Base-by-base conservation (phyloP, 2,797 vertebrate genomes). In the Carduelis carduelis region DNA sequence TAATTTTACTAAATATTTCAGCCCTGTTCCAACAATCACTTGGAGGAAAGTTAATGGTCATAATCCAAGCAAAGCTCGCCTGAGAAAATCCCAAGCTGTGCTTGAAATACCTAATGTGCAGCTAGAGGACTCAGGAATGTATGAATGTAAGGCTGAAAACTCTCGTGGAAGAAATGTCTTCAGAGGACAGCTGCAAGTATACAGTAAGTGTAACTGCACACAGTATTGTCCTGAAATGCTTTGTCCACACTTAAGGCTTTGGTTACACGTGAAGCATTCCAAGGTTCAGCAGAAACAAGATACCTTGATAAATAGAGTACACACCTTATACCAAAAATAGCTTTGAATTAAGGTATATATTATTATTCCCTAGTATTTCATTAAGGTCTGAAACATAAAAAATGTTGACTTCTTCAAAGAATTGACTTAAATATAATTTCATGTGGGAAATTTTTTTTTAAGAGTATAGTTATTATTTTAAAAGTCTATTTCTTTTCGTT, bases 11-110 rank as follows among this genome's bases (percentile, higher is more conserved):
- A 80, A 95, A 85, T 95, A 35, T 96, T 96, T 75, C 97, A 99
- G 99, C 95, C 99, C 99, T 8, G 99, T 99, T 96, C 99, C 99
- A 86, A 99, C 99, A 47, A 99, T 99, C 96, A 99, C 99, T 22
- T 99, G 99, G 99, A 98, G 98, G 95, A 99, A 99, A 98, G 98
- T 99, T 96, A 99, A 98, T 63, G 99, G 99, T 24, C 99, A 99
- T 95, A 99, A 99, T 84, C 99, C 99, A 32, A 99, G 99, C 95
- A 99, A 99, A 96, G 98, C 99, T 4, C 98, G 99, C 52, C 98
- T 99, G 56, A 98, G 99, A 91, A 99, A 99, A 97, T 99, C 99
- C 44, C 99, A 99, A 97, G 99, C 99, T 1, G 98, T 99, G 53
- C 98, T 99, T 89, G 99, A 99, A 98, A 99, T 99, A 87, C 99